These are phyloP conservation scores for Empidonax alnorum DNA, from an alignment of 2,113 vertebrate species.

Conservation along the genomic window DNA sequence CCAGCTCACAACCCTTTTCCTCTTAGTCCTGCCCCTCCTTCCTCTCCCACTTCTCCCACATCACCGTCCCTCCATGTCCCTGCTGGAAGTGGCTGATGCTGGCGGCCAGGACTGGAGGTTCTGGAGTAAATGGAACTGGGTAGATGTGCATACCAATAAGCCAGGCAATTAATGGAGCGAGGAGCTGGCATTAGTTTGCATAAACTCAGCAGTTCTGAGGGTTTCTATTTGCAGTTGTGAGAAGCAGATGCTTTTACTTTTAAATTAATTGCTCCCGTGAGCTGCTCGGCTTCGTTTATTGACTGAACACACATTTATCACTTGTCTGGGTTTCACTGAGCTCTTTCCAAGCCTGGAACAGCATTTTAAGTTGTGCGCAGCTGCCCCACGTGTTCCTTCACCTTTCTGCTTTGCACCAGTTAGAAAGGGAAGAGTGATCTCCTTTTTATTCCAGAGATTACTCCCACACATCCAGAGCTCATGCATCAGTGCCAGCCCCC, in stretches of 20 bases:
- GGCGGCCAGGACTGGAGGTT: neutral
- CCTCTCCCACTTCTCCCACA: rapidly evolving
- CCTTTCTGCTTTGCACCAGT: neutral
- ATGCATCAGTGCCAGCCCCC: constrained; percentile 15
- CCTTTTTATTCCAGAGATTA: neutral
- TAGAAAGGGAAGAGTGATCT: neutral
- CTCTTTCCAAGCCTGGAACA: neutral
- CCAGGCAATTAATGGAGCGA: rapidly evolving
- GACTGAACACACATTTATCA: rapidly evolving
- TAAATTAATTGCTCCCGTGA: neutral
- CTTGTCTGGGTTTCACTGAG: neutral
- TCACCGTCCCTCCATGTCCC: rapidly evolving
- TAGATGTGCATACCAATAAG: rapidly evolving
- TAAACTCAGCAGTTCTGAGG: neutral
- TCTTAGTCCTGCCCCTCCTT: neutral
- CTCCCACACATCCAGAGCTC: neutral
- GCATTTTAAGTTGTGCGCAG: neutral
- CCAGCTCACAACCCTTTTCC: neutral
- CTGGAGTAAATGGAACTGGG: neutral
- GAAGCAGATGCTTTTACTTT: neutral
- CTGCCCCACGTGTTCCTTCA: neutral
- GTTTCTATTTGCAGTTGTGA: neutral
- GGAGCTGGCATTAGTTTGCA: neutral
- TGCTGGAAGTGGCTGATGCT: neutral
- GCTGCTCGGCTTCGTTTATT: neutral